Conservation (phyloP, 2,888 invertebrate species). For the Masnerella sp. region DNA sequence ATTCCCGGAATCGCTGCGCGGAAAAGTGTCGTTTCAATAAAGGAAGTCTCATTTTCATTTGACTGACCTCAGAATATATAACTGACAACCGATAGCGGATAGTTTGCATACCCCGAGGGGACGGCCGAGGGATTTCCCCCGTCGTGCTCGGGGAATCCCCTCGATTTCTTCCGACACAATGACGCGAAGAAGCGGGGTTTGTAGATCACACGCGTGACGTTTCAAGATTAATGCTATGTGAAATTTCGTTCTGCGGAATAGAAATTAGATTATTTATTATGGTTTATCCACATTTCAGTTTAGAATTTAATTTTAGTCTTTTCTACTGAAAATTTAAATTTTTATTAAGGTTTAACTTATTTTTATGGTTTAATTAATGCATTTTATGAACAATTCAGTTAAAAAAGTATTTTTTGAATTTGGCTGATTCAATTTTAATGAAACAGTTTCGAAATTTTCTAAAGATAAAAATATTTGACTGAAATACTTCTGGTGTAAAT, state of each 20-base stretch:
- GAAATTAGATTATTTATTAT: conserved; percentile 20
- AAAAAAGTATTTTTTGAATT: too few relatives aligned
- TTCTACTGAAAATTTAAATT: too few relatives aligned
- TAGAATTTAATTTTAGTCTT: too few relatives aligned
- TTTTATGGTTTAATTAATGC: too few relatives aligned
- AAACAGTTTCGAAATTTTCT: too few relatives aligned
- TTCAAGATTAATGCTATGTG: conserved; percentile 48
- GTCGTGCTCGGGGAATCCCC: conserved; percentile 25
- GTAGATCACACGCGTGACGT: conserved; percentile 50
- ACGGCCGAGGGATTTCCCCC: conserved; percentile 44
- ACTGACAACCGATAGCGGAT: conserved; percentile 50
- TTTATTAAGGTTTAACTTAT: too few relatives aligned
- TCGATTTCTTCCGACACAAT: conserved; percentile 47
- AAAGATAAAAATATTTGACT: too few relatives aligned
- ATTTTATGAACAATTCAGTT: too few relatives aligned
- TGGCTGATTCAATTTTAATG: too few relatives aligned
- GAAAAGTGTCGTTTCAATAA: conserved; percentile 43
- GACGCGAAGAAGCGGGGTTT: conserved; percentile 41
- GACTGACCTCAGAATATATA: conserved; percentile 45
- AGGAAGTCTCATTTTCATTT: conserved; percentile 48
- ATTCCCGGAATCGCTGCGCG: conserved; percentile 26
- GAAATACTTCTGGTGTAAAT: too few relatives aligned
- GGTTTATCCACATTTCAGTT: too few relatives aligned
- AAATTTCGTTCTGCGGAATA: conserved; percentile 30
- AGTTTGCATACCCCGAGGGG: conserved; percentile 52